Evolutionary conservation across 2,888 invertebrate species (phyloP).

Genomic region (Sisyra nigra): DNA sequence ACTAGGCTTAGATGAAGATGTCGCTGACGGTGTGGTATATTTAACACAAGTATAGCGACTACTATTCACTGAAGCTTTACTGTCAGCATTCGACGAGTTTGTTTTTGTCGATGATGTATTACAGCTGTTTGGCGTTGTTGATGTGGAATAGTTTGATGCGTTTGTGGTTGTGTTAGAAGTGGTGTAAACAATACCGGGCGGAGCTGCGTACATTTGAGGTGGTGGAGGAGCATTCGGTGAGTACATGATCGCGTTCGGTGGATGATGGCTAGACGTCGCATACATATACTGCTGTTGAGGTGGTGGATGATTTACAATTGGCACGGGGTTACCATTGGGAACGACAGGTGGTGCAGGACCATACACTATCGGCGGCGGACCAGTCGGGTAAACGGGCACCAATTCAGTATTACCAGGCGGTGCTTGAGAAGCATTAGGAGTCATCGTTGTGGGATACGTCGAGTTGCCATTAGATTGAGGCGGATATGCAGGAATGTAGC

Average conservation of each 20-base stretch:
- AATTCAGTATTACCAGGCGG: slow-evolving; percentile 15
- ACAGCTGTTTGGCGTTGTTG: slow-evolving; percentile 1
- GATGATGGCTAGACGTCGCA: slow-evolving; percentile 3
- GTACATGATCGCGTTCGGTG: slow-evolving; percentile 19
- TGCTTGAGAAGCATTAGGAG: slow-evolving; percentile 1
- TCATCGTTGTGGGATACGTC: not conserved
- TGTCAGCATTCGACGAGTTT: too few relatives aligned
- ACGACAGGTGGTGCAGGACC: slow-evolving; percentile 12
- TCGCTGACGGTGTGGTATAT: not conserved
- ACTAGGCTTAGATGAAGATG: too few relatives aligned
- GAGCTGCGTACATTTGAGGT: slow-evolving; percentile 8
- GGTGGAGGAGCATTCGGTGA: slow-evolving; percentile 14
- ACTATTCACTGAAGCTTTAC: not conserved
- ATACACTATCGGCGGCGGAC: slow-evolving; percentile 18
- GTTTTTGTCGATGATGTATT: not conserved
- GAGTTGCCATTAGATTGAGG: slow-evolving; percentile 3
- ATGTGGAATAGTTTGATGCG: not conserved
- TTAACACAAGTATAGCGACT: not conserved
- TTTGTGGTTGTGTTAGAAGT: not conserved
- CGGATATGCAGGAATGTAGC: slow-evolving; percentile 7
- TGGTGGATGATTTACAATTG: slow-evolving; percentile 2
- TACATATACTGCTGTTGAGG: not conserved
- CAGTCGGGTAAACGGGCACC: slow-evolving; percentile 18
- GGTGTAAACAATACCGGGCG: slow-evolving; percentile 1
- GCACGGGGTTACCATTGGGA: not conserved